These are phyloP conservation scores for Lerista edwardsae DNA, from an alignment of 2,797 vertebrate genomes.

Conservation along the genomic window DNA sequence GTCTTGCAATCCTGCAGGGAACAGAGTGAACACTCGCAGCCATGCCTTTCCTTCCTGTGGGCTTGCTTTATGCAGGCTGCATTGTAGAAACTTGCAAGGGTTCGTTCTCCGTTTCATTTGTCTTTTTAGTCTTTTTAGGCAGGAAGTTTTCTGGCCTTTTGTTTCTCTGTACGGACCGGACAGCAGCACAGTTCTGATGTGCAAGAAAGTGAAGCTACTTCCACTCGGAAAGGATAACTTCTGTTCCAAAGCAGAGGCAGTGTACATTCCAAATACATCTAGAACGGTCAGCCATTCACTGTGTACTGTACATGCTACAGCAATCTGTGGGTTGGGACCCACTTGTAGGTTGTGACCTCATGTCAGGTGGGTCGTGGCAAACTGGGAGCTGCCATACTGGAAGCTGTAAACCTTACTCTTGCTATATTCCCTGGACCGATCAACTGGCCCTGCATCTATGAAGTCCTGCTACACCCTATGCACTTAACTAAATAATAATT, in stretches of 20 bases:
- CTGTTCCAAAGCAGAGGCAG: not conserved
- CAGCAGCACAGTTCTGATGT: conserved; percentile 31
- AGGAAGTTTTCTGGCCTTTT: conserved; percentile 37
- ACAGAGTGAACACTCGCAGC: conserved; percentile 36
- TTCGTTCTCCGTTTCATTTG: conserved; percentile 32
- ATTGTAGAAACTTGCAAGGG: conserved; percentile 41
- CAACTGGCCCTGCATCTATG: no score
- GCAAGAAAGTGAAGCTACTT: conserved; percentile 17
- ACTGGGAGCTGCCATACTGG: no score
- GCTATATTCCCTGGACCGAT: no score
- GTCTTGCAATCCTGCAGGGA: conserved; percentile 9
- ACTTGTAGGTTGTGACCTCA: no score
- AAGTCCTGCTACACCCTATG: no score
- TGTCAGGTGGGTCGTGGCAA: no score
- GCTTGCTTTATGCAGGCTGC: conserved; percentile 17
- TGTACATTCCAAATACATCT: not conserved
- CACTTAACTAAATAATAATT: no score
- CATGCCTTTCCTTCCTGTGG: conserved; percentile 22
- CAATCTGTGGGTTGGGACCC: no score
- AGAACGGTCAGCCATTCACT: not conserved
- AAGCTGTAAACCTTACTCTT: no score
- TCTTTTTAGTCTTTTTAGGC: conserved; percentile 18
- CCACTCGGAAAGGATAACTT: not conserved
- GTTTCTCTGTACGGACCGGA: conserved; percentile 31
- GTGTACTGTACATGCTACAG: not conserved